These are phyloP conservation scores for Portevinia maculata DNA, from an alignment of 2,888 invertebrate species.

Conservation along the genomic window DNA sequence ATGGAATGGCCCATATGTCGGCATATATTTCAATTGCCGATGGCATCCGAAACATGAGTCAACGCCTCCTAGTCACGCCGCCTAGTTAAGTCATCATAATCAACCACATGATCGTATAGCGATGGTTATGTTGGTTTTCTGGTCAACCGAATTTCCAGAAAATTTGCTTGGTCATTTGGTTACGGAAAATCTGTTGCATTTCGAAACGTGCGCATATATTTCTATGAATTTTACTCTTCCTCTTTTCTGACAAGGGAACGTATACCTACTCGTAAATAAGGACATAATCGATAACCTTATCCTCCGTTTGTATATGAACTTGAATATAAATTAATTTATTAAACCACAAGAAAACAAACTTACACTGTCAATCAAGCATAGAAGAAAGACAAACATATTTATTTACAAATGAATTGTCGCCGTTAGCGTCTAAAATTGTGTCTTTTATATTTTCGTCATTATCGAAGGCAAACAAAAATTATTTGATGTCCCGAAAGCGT, in stretches of 20 bases:
- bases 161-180: constrained; percentile 30
- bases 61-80: constrained; percentile 72
- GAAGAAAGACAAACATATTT: constrained; percentile 60
- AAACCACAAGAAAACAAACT: constrained; percentile 36
- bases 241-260: not conserved
- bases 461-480: constrained; percentile 45
- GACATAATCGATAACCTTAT: constrained; percentile 40
- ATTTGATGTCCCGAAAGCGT: constrained; percentile 68
- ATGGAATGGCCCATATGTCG: constrained; percentile 67
- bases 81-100: constrained; percentile 72
- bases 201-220: not conserved
- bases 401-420: constrained; percentile 73
- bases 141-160: constrained; percentile 49
- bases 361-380: constrained; percentile 50
- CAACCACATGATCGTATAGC: constrained; percentile 66
- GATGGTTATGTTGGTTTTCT: constrained; percentile 58
- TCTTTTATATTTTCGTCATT: constrained; percentile 50
- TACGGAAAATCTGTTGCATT: constrained; percentile 54
- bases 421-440: constrained; percentile 45
- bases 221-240: constrained; percentile 19
- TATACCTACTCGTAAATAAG: not conserved
- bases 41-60: constrained; percentile 68
- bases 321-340: constrained; percentile 34
- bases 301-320: constrained; percentile 1
- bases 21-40: constrained; percentile 73